Conservation (phyloP, 2,888 invertebrate genomes). For the Trissolcus japonicus region DNA sequence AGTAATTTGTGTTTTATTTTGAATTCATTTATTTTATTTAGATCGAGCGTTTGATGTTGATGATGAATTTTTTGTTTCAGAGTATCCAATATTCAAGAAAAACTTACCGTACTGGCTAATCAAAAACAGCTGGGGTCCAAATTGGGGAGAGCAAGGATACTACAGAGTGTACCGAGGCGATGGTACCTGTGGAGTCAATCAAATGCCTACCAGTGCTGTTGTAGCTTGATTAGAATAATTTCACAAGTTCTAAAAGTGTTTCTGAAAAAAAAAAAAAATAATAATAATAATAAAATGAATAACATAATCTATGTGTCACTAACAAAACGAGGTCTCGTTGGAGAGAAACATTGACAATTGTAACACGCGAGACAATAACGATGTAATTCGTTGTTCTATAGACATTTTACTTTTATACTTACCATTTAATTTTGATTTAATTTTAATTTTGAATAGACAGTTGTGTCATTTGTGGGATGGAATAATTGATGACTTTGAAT, state of each 20-base stretch:
- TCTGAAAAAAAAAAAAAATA: constrained; percentile 5
- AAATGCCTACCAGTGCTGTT: constrained; percentile 92
- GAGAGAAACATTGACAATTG: not conserved
- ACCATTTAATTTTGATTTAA: constrained; percentile 9
- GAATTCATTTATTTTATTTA: not conserved
- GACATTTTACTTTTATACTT: constrained; percentile 43
- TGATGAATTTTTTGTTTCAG: constrained; percentile 33
- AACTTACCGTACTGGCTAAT: constrained; percentile 92
- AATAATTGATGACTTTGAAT: constrained; percentile 4
- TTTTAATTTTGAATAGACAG: not conserved
- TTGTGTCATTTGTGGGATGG: not conserved
- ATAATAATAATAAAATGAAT: constrained; percentile 1
- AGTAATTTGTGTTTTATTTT: constrained; percentile 78
- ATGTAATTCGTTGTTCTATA: constrained; percentile 27
- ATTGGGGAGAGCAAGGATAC: constrained; percentile 97
- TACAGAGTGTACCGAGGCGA: constrained; percentile 95
- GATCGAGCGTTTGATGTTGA: not conserved
- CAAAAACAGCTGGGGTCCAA: constrained; percentile 95
- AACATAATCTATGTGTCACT: constrained; percentile 4
- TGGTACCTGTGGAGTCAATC: constrained; percentile 95
- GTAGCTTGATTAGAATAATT: constrained; percentile 72
- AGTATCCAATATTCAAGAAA: constrained; percentile 81
- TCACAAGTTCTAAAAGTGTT: constrained; percentile 13
- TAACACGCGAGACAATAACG: constrained; percentile 24
- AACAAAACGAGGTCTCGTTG: not conserved